Evolutionary conservation across 2,888 invertebrate species (phyloP).

Genomic region (Venustoraphidia nigricollis): DNA sequence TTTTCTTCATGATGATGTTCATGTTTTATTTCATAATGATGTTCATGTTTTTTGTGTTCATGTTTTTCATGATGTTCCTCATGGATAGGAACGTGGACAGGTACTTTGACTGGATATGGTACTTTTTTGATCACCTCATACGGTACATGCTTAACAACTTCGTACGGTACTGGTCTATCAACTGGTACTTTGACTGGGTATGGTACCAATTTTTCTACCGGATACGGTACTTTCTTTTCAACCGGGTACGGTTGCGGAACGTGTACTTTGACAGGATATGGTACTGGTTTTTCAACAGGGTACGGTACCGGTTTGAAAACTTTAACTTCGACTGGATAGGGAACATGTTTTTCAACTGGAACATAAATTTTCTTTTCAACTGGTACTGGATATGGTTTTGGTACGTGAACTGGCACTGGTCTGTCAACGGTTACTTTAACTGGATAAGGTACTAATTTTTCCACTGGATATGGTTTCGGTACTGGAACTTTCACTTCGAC

Average conservation of each 20-base stretch:
- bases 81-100: conserved; percentile 43
- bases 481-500: conserved; percentile 3
- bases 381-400: conserved; percentile 3
- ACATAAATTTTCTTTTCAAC: conserved; percentile 3
- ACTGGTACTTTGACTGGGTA: conserved; percentile 47
- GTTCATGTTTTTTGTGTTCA: too few species aligned
- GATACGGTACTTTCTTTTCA: conserved; percentile 30
- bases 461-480: conserved; percentile 5
- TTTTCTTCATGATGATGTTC: too few species aligned
- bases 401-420: conserved; percentile 1
- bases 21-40: too few species aligned
- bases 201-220: conserved; percentile 46
- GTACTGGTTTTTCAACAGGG: conserved; percentile 31
- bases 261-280: conserved; percentile 17
- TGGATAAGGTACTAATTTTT: conserved; percentile 3
- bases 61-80: background rate
- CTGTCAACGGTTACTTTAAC: conserved; percentile 4
- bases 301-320: conserved; percentile 35
- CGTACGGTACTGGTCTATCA: conserved; percentile 46
- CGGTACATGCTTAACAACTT: conserved; percentile 44
- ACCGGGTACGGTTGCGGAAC: conserved; percentile 4
- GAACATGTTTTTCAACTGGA: conserved; percentile 5
- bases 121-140: conserved; percentile 40
- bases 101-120: conserved; percentile 46
- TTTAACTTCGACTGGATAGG: conserved; percentile 35